A percentile compares a stretch with the other conserved stretches of the same genome.
Evolutionary conservation across 2,888 invertebrate species (phyloP).

Genomic region (Trichopoda pennipes): DNA sequence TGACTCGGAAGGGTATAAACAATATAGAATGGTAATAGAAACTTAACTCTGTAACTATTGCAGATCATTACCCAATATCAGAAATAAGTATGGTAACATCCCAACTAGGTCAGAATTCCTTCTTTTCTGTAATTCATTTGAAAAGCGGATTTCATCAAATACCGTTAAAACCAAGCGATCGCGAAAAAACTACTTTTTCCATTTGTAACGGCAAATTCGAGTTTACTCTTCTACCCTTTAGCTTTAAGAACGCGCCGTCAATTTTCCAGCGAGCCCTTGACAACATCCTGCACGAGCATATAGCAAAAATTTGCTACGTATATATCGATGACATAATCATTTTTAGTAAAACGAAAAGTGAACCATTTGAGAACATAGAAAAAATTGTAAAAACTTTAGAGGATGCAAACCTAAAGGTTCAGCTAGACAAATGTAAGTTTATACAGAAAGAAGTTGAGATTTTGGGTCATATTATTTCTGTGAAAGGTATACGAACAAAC

Average conservation of each 20-base stretch:
- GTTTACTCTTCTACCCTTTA: too few relatives aligned
- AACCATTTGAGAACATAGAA: background rate
- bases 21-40: constrained; percentile 18
- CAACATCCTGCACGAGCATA: too few relatives aligned
- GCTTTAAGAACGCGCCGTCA: too few relatives aligned
- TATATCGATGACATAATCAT: too few relatives aligned
- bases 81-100: constrained; percentile 45
- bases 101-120: background rate
- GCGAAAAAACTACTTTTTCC: constrained; percentile 51
- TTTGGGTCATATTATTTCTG: constrained; percentile 23
- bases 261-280: too few relatives aligned
- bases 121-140: too few relatives aligned
- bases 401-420: too few relatives aligned
- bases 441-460: constrained; percentile 43
- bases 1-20: too few relatives aligned
- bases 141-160: too few relatives aligned
- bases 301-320: too few relatives aligned
- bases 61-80: constrained; percentile 34
- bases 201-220: too few relatives aligned
- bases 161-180: constrained; percentile 36
- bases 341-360: background rate
- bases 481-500: constrained; percentile 15
- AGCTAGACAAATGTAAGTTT: background rate
- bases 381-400: background rate
- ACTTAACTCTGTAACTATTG: constrained; percentile 43